Conservation (phyloP, 2,888 invertebrate genomes). For the Leucania comma region DNA sequence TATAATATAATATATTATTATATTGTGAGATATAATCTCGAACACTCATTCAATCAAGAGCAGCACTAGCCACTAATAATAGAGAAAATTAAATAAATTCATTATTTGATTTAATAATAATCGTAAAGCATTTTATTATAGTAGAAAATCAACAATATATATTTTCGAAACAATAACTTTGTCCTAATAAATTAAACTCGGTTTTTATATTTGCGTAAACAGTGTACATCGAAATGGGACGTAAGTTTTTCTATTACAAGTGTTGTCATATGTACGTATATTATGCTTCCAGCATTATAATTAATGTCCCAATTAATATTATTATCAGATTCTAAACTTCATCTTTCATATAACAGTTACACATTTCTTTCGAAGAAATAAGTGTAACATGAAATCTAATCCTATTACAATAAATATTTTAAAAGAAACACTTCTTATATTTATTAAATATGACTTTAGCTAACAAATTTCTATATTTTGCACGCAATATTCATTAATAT, state of each 20-base stretch:
- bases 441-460: slow-evolving; percentile 56
- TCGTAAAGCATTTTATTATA: slow-evolving; percentile 56
- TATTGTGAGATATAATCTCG: slow-evolving; percentile 75
- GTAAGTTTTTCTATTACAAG: slow-evolving; percentile 10
- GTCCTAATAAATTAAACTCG: slow-evolving; percentile 47
- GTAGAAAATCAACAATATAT: slow-evolving; percentile 65
- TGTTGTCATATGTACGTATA: slow-evolving; percentile 8
- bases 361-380: slow-evolving; percentile 57
- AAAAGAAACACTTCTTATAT: slow-evolving; percentile 56
- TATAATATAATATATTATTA: slow-evolving; percentile 63
- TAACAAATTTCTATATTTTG: slow-evolving; percentile 54
- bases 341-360: slow-evolving; percentile 34
- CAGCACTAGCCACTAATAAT: slow-evolving; percentile 77
- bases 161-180: slow-evolving; percentile 58
- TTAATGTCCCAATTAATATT: slow-evolving; percentile 39
- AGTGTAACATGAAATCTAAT: slow-evolving; percentile 47
- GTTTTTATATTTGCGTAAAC: slow-evolving; percentile 36
- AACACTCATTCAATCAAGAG: slow-evolving; percentile 76
- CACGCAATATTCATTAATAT: slow-evolving; percentile 43
- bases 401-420: slow-evolving; percentile 52
- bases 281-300: slow-evolving; percentile 31
- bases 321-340: slow-evolving; percentile 27
- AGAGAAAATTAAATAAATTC: slow-evolving; percentile 59
- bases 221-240: slow-evolving; percentile 41
- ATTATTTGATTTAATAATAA: slow-evolving; percentile 49